Percentiles rank a stretch among this genome's conserved stretches.
phyloP scores from a whole-genome alignment of 2,797 vertebrate species.

The Otolemur crassicaudatus region DNA sequence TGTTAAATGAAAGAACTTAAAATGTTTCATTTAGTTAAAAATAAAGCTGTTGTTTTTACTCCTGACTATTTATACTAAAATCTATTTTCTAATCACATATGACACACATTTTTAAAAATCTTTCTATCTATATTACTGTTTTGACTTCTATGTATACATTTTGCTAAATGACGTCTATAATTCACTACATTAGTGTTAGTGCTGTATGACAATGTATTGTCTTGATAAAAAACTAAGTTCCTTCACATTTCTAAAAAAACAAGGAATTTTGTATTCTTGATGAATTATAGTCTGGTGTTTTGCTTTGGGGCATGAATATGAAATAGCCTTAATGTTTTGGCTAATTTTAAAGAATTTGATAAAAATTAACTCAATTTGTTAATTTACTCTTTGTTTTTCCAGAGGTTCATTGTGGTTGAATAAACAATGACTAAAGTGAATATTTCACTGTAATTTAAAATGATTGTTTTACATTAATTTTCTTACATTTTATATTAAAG shows the following conservation, averaged over 20 bases:
- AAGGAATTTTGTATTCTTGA: not conserved
- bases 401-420: slow-evolving; percentile 39
- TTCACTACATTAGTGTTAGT: slow-evolving; percentile 4
- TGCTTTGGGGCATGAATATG: not conserved
- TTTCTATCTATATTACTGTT: not conserved
- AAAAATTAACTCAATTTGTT: not conserved
- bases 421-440: slow-evolving; percentile 45
- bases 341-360: slow-evolving; percentile 30
- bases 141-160: not conserved
- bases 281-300: not conserved
- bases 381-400: not conserved
- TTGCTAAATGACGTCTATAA: slow-evolving; percentile 22
- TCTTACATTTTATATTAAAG: not conserved
- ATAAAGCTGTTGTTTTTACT: slow-evolving; percentile 19
- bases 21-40: slow-evolving; percentile 37
- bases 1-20: slow-evolving; percentile 18
- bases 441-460: slow-evolving; percentile 32
- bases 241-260: not conserved
- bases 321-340: slow-evolving; percentile 39
- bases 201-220: not conserved
- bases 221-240: slow-evolving; percentile 48
- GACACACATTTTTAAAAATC: not conserved
- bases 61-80: slow-evolving; percentile 25
- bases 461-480: not conserved
- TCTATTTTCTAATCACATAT: not conserved